A percentile compares a stretch with the other conserved stretches of the same genome.
Evolutionary conservation across 2,113 vertebrate genomes (phyloP).

Genomic region (Halcyon senegalensis): DNA sequence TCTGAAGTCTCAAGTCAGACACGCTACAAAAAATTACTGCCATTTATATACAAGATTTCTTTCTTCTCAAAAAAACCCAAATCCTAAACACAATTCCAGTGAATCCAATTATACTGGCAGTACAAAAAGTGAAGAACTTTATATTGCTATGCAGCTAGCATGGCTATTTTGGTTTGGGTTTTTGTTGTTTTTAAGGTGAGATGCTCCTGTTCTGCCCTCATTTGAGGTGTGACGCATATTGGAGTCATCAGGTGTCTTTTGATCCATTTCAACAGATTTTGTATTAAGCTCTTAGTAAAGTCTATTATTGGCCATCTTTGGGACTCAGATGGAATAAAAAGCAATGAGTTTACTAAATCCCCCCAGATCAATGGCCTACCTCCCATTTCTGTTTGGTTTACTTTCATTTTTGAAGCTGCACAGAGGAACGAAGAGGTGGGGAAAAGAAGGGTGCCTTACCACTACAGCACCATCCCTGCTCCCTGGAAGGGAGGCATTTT

Average conservation of each 20-base stretch:
- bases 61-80: not conserved
- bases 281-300: not conserved
- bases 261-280: not conserved
- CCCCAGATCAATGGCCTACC: not conserved
- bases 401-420: not conserved
- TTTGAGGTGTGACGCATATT: not conserved
- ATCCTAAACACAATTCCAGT: not conserved
- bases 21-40: not conserved
- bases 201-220: not conserved
- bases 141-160: not conserved
- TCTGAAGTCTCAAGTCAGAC: not conserved
- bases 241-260: not conserved
- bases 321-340: not conserved
- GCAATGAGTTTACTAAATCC: not conserved
- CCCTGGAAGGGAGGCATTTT: not conserved
- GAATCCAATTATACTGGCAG: not conserved
- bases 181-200: not conserved
- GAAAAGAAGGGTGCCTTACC: not conserved
- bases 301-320: not conserved
- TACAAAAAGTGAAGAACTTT: not conserved
- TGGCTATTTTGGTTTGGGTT: not conserved
- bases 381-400: not conserved
- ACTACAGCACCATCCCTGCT: not conserved
- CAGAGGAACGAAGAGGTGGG: not conserved
- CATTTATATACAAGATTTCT: not conserved